phyloP scores from a whole-genome alignment of 2,888 invertebrate genomes.

The Drosophila neutralis region DNA sequence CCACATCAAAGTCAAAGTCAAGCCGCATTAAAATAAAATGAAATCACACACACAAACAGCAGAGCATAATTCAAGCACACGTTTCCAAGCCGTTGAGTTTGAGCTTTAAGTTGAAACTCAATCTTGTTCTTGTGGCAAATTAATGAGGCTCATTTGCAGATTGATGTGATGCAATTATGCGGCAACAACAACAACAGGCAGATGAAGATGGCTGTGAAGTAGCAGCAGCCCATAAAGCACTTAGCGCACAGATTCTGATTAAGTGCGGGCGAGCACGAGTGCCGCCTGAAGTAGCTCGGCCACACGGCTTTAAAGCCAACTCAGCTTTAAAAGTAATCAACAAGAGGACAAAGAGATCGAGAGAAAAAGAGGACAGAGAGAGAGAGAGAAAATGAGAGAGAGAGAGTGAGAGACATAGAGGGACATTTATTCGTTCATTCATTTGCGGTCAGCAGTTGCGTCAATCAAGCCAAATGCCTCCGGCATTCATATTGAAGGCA shows the following conservation, averaged over 20 bases:
- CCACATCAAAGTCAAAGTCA: slow-evolving; percentile 66
- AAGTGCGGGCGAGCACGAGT: slow-evolving; percentile 56
- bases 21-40: slow-evolving; percentile 22
- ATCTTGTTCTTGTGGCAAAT: slow-evolving; percentile 59
- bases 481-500: slow-evolving; percentile 45
- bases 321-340: slow-evolving; percentile 62
- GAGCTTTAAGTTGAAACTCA: slow-evolving; percentile 44
- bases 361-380: background rate
- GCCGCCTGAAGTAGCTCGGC: slow-evolving; percentile 2
- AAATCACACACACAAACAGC: background rate
- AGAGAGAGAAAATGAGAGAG: background rate
- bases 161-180: slow-evolving; percentile 79
- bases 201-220: slow-evolving; percentile 22
- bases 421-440: slow-evolving; percentile 35
- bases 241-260: slow-evolving; percentile 80
- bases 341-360: slow-evolving; percentile 5
- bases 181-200: slow-evolving; percentile 40
- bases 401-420: slow-evolving; percentile 1
- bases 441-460: slow-evolving; percentile 72
- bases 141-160: slow-evolving; percentile 78
- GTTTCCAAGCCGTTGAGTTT: slow-evolving; percentile 29
- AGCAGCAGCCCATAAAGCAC: slow-evolving; percentile 59
- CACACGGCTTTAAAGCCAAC: slow-evolving; percentile 47
- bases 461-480: slow-evolving; percentile 75
- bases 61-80: slow-evolving; percentile 5